Conservation (phyloP, 2,888 invertebrate genomes). For the Noctua pronuba region DNA sequence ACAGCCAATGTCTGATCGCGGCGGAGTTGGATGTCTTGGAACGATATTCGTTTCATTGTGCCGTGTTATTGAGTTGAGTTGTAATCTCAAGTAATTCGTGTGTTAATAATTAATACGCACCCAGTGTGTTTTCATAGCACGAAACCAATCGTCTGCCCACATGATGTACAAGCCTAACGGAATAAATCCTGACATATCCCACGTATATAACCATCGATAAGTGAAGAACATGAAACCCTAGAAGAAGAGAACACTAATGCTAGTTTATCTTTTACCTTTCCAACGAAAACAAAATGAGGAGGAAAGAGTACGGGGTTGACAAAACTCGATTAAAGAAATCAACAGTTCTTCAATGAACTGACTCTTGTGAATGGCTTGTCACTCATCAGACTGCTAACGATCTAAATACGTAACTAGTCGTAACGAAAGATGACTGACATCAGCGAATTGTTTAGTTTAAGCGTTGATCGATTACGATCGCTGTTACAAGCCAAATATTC, state of each 20-base stretch:
- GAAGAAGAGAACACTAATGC: background rate
- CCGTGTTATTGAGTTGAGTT: no score
- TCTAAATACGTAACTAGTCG: constrained; percentile 22
- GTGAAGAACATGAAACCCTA: background rate
- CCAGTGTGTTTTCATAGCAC: no score
- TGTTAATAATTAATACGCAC: no score
- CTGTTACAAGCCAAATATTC: constrained; percentile 45
- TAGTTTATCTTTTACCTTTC: background rate
- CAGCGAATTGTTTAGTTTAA: constrained; percentile 23
- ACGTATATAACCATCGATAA: background rate
- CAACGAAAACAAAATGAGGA: background rate
- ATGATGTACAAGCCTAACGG: no score
- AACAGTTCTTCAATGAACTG: constrained; percentile 41
- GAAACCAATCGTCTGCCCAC: no score
- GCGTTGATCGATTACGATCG: constrained; percentile 46
- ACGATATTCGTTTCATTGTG: no score
- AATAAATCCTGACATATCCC: no score
- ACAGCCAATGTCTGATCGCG: no score
- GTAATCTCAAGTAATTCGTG: no score
- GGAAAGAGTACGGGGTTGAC: background rate
- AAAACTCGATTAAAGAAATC: constrained; percentile 8
- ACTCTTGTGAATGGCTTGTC: constrained; percentile 41
- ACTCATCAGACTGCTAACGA: constrained; percentile 20
- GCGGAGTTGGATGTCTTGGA: no score
- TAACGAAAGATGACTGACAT: constrained; percentile 53